These are phyloP conservation scores for Sebastes matsubarae DNA, from an alignment of 2,797 vertebrate species.

Conservation along the genomic window DNA sequence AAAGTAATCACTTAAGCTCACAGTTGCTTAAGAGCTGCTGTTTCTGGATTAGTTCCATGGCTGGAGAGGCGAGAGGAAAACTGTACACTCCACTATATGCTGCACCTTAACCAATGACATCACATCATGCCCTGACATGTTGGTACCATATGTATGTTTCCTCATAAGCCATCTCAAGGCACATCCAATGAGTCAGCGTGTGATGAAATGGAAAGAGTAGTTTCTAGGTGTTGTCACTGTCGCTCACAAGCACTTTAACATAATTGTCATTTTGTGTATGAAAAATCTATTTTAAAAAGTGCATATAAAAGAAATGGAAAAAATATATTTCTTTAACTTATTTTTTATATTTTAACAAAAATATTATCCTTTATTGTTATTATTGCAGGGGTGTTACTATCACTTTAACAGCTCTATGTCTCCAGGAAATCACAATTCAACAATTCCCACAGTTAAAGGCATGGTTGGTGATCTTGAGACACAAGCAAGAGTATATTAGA, in stretches of 20 bases:
- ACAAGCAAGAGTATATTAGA: no score
- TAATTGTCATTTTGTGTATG: not conserved
- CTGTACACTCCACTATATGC: constrained; percentile 5
- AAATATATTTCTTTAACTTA: not conserved
- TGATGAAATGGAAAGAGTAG: no score
- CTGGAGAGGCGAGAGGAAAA: constrained; percentile 24
- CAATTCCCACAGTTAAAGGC: not conserved
- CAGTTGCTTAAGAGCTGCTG: constrained; percentile 65
- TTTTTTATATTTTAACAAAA: not conserved
- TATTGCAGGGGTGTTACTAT: not conserved
- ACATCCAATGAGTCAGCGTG: not conserved
- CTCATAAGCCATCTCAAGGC: not conserved
- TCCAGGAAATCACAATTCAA: not conserved
- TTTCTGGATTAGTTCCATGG: constrained; percentile 64
- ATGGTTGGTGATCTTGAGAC: no score
- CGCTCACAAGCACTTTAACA: no score
- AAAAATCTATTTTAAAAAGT: not conserved
- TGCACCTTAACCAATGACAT: constrained; percentile 13
- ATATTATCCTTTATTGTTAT: not conserved
- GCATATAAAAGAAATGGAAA: not conserved
- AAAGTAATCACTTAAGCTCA: constrained; percentile 67
- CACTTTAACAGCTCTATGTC: not conserved
- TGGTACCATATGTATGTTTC: not conserved
- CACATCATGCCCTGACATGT: not conserved
- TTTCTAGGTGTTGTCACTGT: no score